Evolutionary conservation across 1,140 invertebrate species (phyloP), one percentile per base, ranked within the genome.

Genomic region (Agraylea sexmaculata): DNA sequence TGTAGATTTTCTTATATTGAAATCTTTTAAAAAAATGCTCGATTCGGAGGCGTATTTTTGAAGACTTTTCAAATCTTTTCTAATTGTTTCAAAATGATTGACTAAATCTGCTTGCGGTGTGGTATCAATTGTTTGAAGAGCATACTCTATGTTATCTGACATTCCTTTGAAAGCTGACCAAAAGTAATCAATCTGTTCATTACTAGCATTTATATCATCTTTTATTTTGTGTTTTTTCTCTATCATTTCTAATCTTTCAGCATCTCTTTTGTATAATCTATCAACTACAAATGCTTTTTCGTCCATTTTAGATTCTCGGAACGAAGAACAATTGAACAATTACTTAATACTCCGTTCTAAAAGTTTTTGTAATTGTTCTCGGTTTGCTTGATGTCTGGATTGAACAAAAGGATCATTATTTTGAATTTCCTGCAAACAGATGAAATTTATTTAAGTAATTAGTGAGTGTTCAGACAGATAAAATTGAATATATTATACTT

Each of bases 11-110:
- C 80, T 64, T 60, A 90, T 75, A 53, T 87, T 84, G 50, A 85
- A 89, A 17, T 78, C 73, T 41, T 83, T 78, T 7, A 93, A 55
- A 64, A 88, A 90, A 56, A 86, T 73, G 13, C 82, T 80, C 4
- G 85, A 89, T 36, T 80, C 77, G 1, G 84, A 77, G 2, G 90
- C 68, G 61, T 84, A 85, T 53, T 83, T 80, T 53, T 90, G 85
- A 25, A 93, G 58, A 45, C 77, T 73, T 51, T 80, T 70, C 11
- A 88, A 70, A 55, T 81, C 73, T 46, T 78, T 68, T 17, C 74
- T 77, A 15, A 80, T 69, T 34, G 71, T 72, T 47, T 87, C 76
- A 56, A 93, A 83, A 47, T 80, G 69, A 33, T 71, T 62, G 6
- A 73, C 54, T 29, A 86, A 55, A 42, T 75, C 56, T 18, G 66